phyloP scores from a whole-genome alignment of 1,140 invertebrate species.

The Probaryconus sp. region DNA sequence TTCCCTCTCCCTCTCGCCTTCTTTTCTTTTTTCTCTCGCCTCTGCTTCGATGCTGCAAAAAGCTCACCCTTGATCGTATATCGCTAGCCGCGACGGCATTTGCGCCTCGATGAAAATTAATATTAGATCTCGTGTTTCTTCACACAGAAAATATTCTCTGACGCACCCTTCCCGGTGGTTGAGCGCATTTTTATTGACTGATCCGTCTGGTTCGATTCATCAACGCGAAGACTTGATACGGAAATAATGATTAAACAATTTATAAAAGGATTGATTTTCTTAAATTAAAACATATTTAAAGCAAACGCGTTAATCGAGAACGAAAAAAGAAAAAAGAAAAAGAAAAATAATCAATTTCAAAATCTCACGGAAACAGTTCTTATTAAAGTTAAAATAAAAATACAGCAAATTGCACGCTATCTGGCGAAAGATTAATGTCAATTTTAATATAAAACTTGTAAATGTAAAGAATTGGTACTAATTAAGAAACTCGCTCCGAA shows the following conservation, averaged over 20 bases:
- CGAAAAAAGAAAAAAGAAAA: no score
- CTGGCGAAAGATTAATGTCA: conserved; percentile 20
- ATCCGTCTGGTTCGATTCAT: conserved; percentile 50
- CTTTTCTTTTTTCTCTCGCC: conserved; percentile 57
- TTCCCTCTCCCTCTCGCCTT: conserved; percentile 55
- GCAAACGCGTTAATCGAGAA: no score
- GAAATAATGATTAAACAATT: no score
- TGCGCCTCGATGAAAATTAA: conserved; percentile 75
- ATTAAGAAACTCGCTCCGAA: conserved; percentile 57
- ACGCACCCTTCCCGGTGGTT: conserved; percentile 59
- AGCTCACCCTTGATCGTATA: conserved; percentile 61
- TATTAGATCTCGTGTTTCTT: conserved; percentile 75
- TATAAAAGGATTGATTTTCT: neutral
- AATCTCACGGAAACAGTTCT: no score
- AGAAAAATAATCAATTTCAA: no score
- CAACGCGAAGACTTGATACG: conserved; percentile 23
- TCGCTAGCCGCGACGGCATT: conserved; percentile 65
- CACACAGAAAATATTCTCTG: conserved; percentile 73
- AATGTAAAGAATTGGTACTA: conserved; percentile 49
- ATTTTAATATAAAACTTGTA: conserved; percentile 22
- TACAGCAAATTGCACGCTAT: no score
- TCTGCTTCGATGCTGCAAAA: conserved; percentile 60
- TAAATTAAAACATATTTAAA: no score
- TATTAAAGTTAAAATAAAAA: no score
- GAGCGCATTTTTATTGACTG: conserved; percentile 60